These are phyloP conservation scores for Micrasema longulum DNA, from an alignment of 1,140 invertebrate species.

Conservation along the genomic window DNA sequence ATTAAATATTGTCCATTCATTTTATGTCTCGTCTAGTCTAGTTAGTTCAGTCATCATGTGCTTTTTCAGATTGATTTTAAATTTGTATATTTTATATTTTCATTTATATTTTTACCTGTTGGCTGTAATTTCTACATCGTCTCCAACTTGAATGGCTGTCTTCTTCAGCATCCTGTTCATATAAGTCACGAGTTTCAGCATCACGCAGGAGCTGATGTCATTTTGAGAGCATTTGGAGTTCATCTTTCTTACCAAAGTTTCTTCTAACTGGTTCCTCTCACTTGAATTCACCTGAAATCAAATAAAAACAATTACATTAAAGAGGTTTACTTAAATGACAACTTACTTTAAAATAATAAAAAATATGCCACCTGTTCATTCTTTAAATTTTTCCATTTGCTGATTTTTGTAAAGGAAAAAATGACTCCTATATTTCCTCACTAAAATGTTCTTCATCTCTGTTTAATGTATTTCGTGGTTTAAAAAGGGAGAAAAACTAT, in stretches of 20 bases:
- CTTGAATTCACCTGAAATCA: slow-evolving; percentile 7
- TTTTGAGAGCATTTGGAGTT: slow-evolving; percentile 80
- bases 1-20: too few relatives aligned
- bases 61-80: too few relatives aligned
- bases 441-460: too few relatives aligned
- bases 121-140: slow-evolving; percentile 81
- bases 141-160: slow-evolving; percentile 78
- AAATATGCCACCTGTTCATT: background rate
- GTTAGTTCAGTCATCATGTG: too few relatives aligned
- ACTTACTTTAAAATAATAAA: background rate
- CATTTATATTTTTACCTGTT: slow-evolving; percentile 67
- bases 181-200: slow-evolving; percentile 82
- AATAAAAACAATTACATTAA: background rate
- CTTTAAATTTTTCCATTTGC: too few relatives aligned
- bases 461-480: too few relatives aligned
- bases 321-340: too few relatives aligned
- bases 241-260: slow-evolving; percentile 73
- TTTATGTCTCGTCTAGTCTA: too few relatives aligned
- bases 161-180: slow-evolving; percentile 85
- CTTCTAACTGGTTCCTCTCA: slow-evolving; percentile 3
- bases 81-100: too few relatives aligned
- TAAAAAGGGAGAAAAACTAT: too few relatives aligned
- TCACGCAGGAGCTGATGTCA: slow-evolving; percentile 82
- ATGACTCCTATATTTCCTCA: too few relatives aligned
- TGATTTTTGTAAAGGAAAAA: too few relatives aligned